Percentiles rank a stretch among this genome's conserved stretches.
Evolutionary conservation across 2,113 vertebrate genomes (phyloP).

Genomic region (Emydocephalus ijimae): DNA sequence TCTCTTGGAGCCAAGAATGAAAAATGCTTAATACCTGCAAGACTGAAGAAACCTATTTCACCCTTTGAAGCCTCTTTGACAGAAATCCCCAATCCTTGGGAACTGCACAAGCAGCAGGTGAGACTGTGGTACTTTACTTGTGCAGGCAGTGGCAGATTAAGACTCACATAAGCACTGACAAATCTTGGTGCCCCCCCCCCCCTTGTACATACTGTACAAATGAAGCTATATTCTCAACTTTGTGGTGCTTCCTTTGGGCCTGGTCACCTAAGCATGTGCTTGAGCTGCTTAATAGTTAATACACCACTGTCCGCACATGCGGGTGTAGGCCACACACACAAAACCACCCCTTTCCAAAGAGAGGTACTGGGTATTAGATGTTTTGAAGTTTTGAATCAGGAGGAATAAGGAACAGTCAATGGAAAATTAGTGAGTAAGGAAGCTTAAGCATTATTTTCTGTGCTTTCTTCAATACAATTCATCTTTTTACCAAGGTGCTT

Average conservation of each 20-base stretch:
- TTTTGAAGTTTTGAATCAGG: background rate
- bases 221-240: too few species aligned
- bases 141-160: too few species aligned
- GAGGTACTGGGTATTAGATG: background rate
- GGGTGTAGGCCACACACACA: background rate
- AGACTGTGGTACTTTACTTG: background rate
- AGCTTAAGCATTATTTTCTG: background rate
- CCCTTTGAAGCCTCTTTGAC: background rate
- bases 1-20: background rate
- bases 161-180: too few species aligned
- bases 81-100: background rate
- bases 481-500: background rate
- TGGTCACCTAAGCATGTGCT: too few species aligned
- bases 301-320: too few species aligned
- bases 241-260: too few species aligned
- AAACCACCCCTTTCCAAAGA: background rate
- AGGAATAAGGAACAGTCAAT: background rate
- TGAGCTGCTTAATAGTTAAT: too few species aligned
- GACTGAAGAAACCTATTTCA: background rate
- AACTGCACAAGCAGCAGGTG: background rate
- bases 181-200: too few species aligned
- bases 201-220: too few species aligned
- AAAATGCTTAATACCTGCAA: background rate
- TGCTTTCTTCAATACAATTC: background rate
- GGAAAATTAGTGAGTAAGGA: background rate